Percentiles rank a stretch among this genome's conserved stretches.
Evolutionary conservation across 2,113 vertebrate species (phyloP).

Genomic region (Vulpes vulpes): DNA sequence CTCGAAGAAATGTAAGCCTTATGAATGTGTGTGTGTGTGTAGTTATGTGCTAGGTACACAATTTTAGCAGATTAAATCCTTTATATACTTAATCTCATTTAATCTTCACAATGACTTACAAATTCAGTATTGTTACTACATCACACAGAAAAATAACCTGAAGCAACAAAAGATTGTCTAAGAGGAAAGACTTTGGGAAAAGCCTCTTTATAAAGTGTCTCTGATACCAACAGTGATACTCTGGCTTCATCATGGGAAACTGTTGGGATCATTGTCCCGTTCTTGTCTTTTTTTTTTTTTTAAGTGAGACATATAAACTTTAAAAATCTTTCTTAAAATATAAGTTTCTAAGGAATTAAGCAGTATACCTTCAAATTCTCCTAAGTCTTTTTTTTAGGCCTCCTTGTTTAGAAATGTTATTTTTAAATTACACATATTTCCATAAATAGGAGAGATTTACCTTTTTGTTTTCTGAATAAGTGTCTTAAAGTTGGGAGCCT

Average conservation of each 20-base stretch:
- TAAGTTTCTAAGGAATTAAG: background rate
- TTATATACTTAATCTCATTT: background rate
- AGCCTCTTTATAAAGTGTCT: background rate
- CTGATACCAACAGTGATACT: background rate
- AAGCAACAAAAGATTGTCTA: background rate
- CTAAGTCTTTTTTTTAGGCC: background rate
- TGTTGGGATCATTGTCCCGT: too few species aligned
- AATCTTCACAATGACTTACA: background rate
- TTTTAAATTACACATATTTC: background rate
- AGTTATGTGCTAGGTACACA: background rate
- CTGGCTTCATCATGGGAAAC: background rate
- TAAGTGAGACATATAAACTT: background rate
- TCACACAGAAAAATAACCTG: background rate
- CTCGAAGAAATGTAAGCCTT: background rate
- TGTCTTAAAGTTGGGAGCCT: background rate
- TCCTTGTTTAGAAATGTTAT: background rate
- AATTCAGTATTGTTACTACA: background rate
- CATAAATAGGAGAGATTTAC: background rate
- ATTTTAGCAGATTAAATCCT: background rate
- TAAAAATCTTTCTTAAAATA: background rate
- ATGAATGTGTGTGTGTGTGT: background rate
- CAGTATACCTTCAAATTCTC: background rate
- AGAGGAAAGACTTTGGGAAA: background rate
- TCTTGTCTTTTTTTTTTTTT: background rate
- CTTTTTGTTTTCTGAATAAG: background rate